phyloP scores from a whole-genome alignment of 2,888 invertebrate species.

The Ophioninae sp. region DNA sequence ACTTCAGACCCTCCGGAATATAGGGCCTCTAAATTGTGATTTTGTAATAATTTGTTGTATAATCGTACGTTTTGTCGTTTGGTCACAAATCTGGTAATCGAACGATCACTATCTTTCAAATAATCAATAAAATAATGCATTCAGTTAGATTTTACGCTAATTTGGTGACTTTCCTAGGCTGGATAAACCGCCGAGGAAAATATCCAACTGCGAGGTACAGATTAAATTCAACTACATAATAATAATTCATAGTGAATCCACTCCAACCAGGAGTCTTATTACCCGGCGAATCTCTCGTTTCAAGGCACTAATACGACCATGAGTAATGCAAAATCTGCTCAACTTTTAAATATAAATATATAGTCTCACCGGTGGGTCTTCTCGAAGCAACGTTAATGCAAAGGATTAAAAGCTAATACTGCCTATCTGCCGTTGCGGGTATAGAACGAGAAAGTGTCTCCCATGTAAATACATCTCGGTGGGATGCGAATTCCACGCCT shows the following conservation, averaged over 20 bases:
- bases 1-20: too few species aligned
- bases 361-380: slow-evolving; percentile 40
- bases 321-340: slow-evolving; percentile 68
- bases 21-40: too few species aligned
- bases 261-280: slow-evolving; percentile 5
- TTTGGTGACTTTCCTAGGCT: background rate
- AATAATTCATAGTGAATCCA: slow-evolving; percentile 32
- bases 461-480: slow-evolving; percentile 27
- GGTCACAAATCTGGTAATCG: background rate
- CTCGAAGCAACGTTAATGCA: slow-evolving; percentile 64
- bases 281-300: slow-evolving; percentile 23
- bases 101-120: background rate
- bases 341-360: slow-evolving; percentile 68
- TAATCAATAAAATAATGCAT: background rate
- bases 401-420: slow-evolving; percentile 70
- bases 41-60: too few species aligned
- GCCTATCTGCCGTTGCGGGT: slow-evolving; percentile 28
- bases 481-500: slow-evolving; percentile 35
- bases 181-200: slow-evolving; percentile 4
- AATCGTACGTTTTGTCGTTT: background rate
- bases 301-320: slow-evolving; percentile 54
- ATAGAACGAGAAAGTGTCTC: slow-evolving; percentile 41
- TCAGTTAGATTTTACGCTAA: background rate
- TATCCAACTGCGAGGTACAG: background rate
- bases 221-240: slow-evolving; percentile 13